These are phyloP conservation scores for Lathamus discolor DNA, from an alignment of 2,113 vertebrate genomes.

Conservation along the genomic window DNA sequence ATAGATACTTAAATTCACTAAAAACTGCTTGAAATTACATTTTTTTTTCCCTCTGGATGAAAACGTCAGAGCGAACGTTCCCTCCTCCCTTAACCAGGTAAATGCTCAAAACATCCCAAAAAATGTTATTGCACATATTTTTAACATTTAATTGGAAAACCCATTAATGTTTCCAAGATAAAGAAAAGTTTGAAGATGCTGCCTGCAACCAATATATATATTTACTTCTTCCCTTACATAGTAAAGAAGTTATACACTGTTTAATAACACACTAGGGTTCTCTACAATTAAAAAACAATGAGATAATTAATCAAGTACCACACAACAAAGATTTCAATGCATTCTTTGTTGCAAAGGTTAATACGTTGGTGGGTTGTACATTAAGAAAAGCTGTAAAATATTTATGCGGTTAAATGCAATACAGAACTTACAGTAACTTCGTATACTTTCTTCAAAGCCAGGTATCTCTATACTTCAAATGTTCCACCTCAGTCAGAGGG, in stretches of 20 bases:
- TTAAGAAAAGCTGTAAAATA: constrained; percentile 22
- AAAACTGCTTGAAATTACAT: background rate
- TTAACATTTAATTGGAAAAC: background rate
- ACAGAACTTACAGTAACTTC: background rate
- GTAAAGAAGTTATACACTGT: background rate
- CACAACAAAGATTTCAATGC: background rate
- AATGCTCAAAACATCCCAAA: background rate
- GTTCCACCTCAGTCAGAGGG: background rate
- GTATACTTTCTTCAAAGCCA: background rate
- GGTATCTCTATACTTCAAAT: background rate
- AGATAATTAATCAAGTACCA: constrained; percentile 22
- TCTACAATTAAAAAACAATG: background rate
- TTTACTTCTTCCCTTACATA: background rate
- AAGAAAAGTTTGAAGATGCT: background rate
- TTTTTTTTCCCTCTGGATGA: background rate
- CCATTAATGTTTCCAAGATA: background rate
- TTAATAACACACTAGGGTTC: background rate
- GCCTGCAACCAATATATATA: background rate
- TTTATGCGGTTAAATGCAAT: background rate
- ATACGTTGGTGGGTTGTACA: background rate
- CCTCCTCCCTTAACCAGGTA: background rate
- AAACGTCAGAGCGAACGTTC: background rate
- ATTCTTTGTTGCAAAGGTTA: constrained; percentile 27
- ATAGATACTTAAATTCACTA: background rate
- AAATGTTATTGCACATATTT: background rate